Conservation (phyloP, 64 coral and sea anemone species). For the Exaiptasia diaphana region DNA sequence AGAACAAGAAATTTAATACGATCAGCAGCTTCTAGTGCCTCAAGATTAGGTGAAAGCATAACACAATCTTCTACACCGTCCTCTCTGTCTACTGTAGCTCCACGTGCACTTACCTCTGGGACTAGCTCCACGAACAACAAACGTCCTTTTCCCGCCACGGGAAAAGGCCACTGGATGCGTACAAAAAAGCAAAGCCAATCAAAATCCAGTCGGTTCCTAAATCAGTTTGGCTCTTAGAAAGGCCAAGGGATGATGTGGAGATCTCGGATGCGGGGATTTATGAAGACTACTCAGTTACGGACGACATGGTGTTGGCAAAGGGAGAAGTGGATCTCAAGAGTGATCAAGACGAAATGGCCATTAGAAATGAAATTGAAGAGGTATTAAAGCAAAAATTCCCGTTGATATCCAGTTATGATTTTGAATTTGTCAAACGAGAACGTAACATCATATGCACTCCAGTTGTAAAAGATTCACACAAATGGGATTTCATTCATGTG, state of each 20-base stretch:
- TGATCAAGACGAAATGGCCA: constrained; percentile 44
- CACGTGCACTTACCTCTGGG: too few relatives aligned
- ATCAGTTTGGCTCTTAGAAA: constrained; percentile 38
- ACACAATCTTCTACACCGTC: too few relatives aligned
- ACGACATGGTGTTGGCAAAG: constrained; percentile 50
- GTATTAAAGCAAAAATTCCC: constrained; percentile 38
- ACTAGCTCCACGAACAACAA: too few relatives aligned
- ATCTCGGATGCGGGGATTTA: constrained; percentile 48
- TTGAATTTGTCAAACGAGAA: constrained; percentile 60
- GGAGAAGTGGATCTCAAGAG: constrained; percentile 58
- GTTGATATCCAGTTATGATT: constrained; percentile 17
- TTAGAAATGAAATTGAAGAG: constrained; percentile 51
- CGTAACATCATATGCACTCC: constrained; percentile 45
- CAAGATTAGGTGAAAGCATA: too few relatives aligned
- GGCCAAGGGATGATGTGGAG: constrained; percentile 14
- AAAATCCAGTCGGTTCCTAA: constrained; percentile 47
- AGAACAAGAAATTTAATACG: too few relatives aligned
- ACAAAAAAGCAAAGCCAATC: constrained; percentile 19
- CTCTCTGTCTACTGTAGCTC: too few relatives aligned
- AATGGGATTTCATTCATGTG: constrained; percentile 72
- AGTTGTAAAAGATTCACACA: constrained; percentile 42
- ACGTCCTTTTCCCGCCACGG: not conserved
- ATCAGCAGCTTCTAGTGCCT: too few relatives aligned
- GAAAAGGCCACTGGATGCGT: constrained; percentile 17
- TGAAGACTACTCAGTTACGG: constrained; percentile 43